phyloP scores from a whole-genome alignment of 2,888 invertebrate genomes.

The Lottia gigantea region DNA sequence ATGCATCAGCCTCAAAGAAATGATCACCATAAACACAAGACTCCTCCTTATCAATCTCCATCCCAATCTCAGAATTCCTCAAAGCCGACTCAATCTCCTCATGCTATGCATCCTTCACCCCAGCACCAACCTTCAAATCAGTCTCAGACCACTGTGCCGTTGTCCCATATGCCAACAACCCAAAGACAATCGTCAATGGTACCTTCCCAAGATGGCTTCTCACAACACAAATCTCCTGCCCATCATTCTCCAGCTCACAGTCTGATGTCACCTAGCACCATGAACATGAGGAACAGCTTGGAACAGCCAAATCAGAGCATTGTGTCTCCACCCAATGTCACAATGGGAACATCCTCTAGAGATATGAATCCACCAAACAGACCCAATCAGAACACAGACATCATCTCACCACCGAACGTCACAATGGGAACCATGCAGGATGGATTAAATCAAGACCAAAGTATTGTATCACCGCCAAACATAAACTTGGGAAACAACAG shows the following conservation, averaged over 20 bases:
- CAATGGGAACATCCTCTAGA: slow-evolving; percentile 12
- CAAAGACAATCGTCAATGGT: not conserved
- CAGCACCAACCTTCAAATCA: slow-evolving; percentile 18
- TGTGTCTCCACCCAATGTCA: slow-evolving; percentile 30
- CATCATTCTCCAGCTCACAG: slow-evolving; percentile 16
- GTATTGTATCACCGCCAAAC: slow-evolving; percentile 1
- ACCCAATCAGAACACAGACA: not conserved
- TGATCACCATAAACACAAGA: slow-evolving; percentile 21
- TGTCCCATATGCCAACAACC: not conserved
- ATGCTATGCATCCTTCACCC: slow-evolving; percentile 11
- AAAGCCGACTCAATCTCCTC: slow-evolving; percentile 12
- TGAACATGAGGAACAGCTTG: slow-evolving; percentile 19
- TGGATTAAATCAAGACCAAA: not conserved
- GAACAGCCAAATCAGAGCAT: slow-evolving; percentile 31
- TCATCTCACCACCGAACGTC: not conserved
- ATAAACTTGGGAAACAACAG: slow-evolving; percentile 1
- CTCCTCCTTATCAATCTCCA: slow-evolving; percentile 16
- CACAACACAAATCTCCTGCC: not conserved
- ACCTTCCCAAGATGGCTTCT: not conserved
- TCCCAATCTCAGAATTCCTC: not conserved
- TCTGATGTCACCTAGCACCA: slow-evolving; percentile 25
- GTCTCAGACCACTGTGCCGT: slow-evolving; percentile 10
- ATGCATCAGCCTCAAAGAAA: slow-evolving; percentile 21
- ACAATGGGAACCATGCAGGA: slow-evolving; percentile 6
- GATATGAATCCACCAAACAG: not conserved